A percentile compares a stretch with the other conserved stretches of the same genome.
These are phyloP conservation scores for Perizoma flavofasciatum DNA, from an alignment of 2,888 invertebrate species.

Conservation along the genomic window DNA sequence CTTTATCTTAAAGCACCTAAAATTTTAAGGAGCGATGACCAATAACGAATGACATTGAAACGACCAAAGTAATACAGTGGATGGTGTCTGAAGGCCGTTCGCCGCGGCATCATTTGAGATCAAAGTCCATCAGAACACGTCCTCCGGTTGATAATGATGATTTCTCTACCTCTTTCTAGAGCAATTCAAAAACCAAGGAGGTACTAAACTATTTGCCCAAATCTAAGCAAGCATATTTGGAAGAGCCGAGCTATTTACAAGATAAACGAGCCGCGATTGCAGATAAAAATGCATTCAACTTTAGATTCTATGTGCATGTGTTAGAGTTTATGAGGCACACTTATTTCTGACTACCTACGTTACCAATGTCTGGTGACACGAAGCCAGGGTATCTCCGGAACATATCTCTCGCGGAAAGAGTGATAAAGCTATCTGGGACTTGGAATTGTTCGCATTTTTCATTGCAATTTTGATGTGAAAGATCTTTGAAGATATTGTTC, in stretches of 20 bases:
- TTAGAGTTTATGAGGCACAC: conserved; percentile 12
- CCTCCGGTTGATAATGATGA: too few species aligned
- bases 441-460: conserved; percentile 23
- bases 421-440: conserved; percentile 31
- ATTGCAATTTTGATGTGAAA: conserved; percentile 13
- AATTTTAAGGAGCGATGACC: too few species aligned
- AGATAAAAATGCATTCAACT: conserved; percentile 24
- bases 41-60: too few species aligned
- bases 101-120: too few species aligned
- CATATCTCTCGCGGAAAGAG: conserved; percentile 28
- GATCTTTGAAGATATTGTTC: neutral
- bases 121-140: too few species aligned
- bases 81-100: too few species aligned
- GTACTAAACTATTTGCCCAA: conserved; percentile 25
- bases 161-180: neutral
- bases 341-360: conserved; percentile 23
- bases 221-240: conserved; percentile 32
- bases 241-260: conserved; percentile 23
- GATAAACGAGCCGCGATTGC: conserved; percentile 21
- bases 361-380: conserved; percentile 29
- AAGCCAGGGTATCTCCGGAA: conserved; percentile 24
- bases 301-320: conserved; percentile 18
- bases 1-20: too few species aligned
- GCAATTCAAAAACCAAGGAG: conserved; percentile 13
- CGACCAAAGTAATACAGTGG: too few species aligned